phyloP scores from a whole-genome alignment of 1,140 invertebrate species.

The Apis dorsata region DNA sequence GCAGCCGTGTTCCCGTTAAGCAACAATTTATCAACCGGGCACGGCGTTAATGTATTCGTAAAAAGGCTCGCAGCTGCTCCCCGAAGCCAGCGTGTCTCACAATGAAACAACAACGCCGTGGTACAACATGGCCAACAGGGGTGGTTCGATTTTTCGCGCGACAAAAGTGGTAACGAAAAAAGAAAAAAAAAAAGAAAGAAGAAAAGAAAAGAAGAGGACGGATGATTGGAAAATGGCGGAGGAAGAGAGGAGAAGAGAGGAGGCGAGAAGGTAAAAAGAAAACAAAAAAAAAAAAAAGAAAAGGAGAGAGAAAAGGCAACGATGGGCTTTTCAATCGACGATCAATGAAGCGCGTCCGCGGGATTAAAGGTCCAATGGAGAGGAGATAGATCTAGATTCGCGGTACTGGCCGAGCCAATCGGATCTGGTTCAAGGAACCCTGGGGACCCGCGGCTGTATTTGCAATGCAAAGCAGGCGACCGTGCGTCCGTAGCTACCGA shows the following conservation, averaged over 20 bases:
- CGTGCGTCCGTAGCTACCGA: conserved; percentile 69
- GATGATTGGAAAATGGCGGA: not conserved
- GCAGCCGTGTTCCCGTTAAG: conserved; percentile 61
- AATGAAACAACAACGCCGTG: conserved; percentile 32
- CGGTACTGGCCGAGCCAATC: conserved; percentile 78
- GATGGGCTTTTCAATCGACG: conserved; percentile 75
- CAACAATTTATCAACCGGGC: conserved; percentile 59
- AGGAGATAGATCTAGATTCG: conserved; percentile 79
- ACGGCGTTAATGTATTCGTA: conserved; percentile 62
- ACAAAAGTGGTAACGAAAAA: not conserved
- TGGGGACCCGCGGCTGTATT: conserved; percentile 67
- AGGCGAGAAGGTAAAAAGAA: not conserved
- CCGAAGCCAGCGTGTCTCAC: conserved; percentile 41
- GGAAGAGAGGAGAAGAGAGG: not conserved
- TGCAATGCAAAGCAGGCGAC: conserved; percentile 78
- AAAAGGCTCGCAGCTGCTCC: conserved; percentile 55
- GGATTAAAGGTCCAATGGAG: conserved; percentile 76
- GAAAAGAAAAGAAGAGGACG: not conserved
- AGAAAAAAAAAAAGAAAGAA: not conserved
- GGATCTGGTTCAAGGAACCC: conserved; percentile 80
- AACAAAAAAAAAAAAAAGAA: no score
- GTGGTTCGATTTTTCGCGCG: conserved; percentile 45
- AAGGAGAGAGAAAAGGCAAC: not conserved
- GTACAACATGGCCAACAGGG: conserved; percentile 5
- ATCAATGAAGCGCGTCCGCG: conserved; percentile 78